Base-by-base conservation (phyloP, 2,797 vertebrate species). In the Tolypeutes matacus region DNA sequence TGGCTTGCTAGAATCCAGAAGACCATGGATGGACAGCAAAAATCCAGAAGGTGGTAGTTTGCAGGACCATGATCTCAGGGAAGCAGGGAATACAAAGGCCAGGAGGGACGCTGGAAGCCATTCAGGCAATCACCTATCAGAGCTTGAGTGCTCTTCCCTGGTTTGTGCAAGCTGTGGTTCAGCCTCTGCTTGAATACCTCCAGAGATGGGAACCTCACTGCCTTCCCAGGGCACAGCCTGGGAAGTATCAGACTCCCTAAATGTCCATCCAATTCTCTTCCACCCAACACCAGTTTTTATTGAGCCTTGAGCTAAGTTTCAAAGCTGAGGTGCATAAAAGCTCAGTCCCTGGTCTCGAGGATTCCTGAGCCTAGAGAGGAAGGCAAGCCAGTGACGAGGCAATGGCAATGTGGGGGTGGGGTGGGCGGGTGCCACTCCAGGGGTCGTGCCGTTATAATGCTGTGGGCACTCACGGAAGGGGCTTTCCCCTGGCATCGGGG, bases 381-480 rank as follows among this genome's bases (percentile, higher is more conserved):
- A 51, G 65, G 70, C 15, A 1, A 29, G 70, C 17, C 12, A 1
- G 31, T 2, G 21, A 21, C 14, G 0, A 14, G 53, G 58, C 2
- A 46, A 39, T 1, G 42, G 11, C 0, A 2, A 2, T 0, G 13
- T 2, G 3, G 20, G 4, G 29, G 46, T 5, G 46, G 46, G 46
- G 39, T 39, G 1, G 5, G 2, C 1, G 31, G 67, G 58, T 1
- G 1, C 31, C 12, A 34, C 60, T 1, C 1, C 42, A 46, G 67
- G n/a, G 11, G 53, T 15, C 5, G 1, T 31, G 9, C 2, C 1
- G 51, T 42, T 18, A 0, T 25, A 0, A 10, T 0, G 5, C 8
- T 1, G 3, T 0, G 36, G 42, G 14, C 4, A 0, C 60, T 72
- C 51, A 0, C 0, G 0, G 72, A 31, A 12, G 34, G 72, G 4